A percentile compares a stretch with the other conserved stretches of the same genome.
phyloP scores from a whole-genome alignment of 2,113 vertebrate genomes.

The Spilogale gracilis region DNA sequence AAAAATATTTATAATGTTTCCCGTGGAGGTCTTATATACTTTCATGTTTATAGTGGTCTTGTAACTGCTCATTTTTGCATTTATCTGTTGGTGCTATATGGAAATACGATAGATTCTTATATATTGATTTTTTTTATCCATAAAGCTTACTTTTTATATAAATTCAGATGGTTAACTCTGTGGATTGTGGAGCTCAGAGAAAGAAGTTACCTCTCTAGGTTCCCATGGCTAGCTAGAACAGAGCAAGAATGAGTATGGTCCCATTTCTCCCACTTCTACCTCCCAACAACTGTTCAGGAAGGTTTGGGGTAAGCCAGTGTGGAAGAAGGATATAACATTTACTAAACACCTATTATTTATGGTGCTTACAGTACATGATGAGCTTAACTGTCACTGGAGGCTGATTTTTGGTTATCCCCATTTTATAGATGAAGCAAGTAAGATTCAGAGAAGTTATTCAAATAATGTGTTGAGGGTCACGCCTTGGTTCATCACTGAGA shows the following conservation, averaged over 20 bases:
- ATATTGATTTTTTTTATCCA: not conserved
- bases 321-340: not conserved
- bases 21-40: not conserved
- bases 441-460: not conserved
- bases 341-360: not conserved
- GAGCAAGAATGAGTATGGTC: not conserved
- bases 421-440: slow-evolving; percentile 14
- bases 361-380: not conserved
- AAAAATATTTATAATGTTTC: slow-evolving; percentile 42
- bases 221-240: not conserved
- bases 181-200: not conserved
- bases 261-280: slow-evolving; percentile 9
- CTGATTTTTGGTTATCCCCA: not conserved
- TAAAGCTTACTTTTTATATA: not conserved
- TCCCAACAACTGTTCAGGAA: slow-evolving; percentile 40
- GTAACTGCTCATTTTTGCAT: not conserved
- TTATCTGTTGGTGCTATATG: slow-evolving; percentile 1
- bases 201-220: not conserved
- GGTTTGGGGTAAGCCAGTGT: not conserved
- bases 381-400: not conserved
- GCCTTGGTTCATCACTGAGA: not conserved
- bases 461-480: not conserved
- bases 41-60: slow-evolving; percentile 35
- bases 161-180: slow-evolving; percentile 6
- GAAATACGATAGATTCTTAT: slow-evolving; percentile 2